These are phyloP conservation scores for Temnothorax curvispinosus DNA, from an alignment of 1,140 invertebrate species.

Conservation along the genomic window DNA sequence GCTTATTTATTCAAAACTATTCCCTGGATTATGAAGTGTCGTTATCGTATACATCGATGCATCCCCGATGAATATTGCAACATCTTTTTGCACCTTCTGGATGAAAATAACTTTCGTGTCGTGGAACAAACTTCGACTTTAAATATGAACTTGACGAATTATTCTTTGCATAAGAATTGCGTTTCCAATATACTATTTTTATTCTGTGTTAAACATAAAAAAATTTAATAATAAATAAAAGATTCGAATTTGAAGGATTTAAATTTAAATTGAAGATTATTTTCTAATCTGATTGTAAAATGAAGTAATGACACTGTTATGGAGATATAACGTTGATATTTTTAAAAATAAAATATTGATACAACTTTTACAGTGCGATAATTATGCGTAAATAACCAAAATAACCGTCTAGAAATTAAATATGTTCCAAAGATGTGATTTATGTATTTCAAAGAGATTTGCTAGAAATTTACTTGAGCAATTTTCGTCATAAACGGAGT, in stretches of 20 bases:
- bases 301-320: not conserved
- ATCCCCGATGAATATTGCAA: constrained; percentile 39
- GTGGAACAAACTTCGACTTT: constrained; percentile 12
- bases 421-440: not conserved
- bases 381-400: not conserved
- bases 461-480: not conserved
- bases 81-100: not conserved
- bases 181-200: not conserved
- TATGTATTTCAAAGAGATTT: not conserved
- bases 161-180: not conserved
- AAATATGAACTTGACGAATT: constrained; percentile 8
- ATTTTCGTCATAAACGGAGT: not conserved
- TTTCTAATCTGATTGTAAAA: constrained; percentile 10
- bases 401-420: not conserved
- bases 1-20: constrained; percentile 58
- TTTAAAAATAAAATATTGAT: not conserved
- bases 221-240: not conserved
- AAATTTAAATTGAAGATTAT: not conserved
- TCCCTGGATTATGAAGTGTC: constrained; percentile 4
- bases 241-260: not conserved
- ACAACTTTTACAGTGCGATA: not conserved
- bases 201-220: not conserved
- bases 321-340: not conserved
- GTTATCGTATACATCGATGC: constrained; percentile 26
- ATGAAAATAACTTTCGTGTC: not conserved